Conservation (phyloP, 2,888 invertebrate genomes). For the Dascillus cervinus region DNA sequence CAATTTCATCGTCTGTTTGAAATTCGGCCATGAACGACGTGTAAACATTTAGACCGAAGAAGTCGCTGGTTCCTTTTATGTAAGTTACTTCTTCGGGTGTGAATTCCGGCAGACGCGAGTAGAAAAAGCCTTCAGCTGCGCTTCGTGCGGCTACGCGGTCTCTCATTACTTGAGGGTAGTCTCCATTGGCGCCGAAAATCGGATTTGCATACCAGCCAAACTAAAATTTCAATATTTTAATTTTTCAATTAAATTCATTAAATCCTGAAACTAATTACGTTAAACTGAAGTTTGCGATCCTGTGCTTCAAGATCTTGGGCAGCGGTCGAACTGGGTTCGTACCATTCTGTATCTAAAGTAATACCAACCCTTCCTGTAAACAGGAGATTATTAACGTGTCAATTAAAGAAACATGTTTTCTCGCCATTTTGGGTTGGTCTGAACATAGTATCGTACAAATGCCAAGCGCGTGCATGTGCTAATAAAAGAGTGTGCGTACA, state of each 20-base stretch:
- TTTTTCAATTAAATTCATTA: neutral
- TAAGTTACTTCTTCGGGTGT: neutral
- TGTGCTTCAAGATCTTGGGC: conserved; percentile 52
- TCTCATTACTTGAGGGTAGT: conserved; percentile 1
- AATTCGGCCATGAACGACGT: neutral
- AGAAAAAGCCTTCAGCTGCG: neutral
- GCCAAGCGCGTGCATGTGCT: conserved; percentile 43
- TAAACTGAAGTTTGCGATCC: conserved; percentile 48
- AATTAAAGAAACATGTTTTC: neutral
- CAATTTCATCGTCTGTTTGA: no score
- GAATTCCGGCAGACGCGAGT: neutral
- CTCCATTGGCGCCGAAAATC: neutral
- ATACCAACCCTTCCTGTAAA: conserved; percentile 48
- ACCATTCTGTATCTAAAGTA: conserved; percentile 46
- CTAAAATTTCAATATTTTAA: neutral
- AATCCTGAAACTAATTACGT: conserved; percentile 35
- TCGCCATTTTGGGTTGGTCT: conserved; percentile 17
- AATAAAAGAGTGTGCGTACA: conserved; percentile 44
- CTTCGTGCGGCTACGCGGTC: neutral
- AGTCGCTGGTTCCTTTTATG: conserved; percentile 1
- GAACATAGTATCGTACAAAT: conserved; percentile 27
- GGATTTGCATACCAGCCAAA: conserved; percentile 1
- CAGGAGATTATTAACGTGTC: neutral
- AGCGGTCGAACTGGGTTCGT: conserved; percentile 42
- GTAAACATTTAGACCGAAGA: conserved; percentile 1